A percentile compares a stretch with the other conserved stretches of the same genome.
Conservation (phyloP, 2,888 invertebrate species). For the Sesamia inferens region DNA sequence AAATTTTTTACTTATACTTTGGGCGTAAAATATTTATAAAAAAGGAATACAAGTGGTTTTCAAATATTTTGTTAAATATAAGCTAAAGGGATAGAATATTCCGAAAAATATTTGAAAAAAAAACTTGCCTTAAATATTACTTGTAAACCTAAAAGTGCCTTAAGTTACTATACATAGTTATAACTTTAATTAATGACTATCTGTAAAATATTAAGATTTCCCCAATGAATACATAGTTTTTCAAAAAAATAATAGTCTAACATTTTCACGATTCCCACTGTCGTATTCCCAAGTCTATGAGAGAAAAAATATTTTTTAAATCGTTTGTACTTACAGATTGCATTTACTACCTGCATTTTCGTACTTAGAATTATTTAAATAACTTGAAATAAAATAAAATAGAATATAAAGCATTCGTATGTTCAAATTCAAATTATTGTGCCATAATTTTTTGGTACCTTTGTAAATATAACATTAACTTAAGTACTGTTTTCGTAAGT, state of each 20-base stretch:
- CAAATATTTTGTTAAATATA: not conserved
- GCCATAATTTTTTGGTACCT: constrained; percentile 62
- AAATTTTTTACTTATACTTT: not conserved
- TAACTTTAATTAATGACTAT: constrained; percentile 16
- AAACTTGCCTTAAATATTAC: constrained; percentile 13
- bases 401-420: constrained; percentile 45
- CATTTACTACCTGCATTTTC: constrained; percentile 67
- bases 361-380: constrained; percentile 55
- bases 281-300: constrained; percentile 14
- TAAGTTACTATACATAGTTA: constrained; percentile 36
- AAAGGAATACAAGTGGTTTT: not conserved
- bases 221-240: constrained; percentile 10
- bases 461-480: constrained; percentile 66
- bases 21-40: not conserved
- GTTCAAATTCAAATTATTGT: constrained; percentile 46
- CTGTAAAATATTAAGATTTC: constrained; percentile 6
- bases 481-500: constrained; percentile 54
- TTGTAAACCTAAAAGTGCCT: constrained; percentile 46
- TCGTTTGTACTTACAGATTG: constrained; percentile 61
- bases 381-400: constrained; percentile 24
- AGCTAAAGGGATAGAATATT: not conserved
- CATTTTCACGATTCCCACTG: not conserved
- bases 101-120: not conserved
- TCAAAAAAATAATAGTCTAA: too few relatives aligned
- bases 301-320: not conserved